Evolutionary conservation across 2,113 vertebrate genomes (phyloP).

Genomic region (Gopherus flavomarginatus): DNA sequence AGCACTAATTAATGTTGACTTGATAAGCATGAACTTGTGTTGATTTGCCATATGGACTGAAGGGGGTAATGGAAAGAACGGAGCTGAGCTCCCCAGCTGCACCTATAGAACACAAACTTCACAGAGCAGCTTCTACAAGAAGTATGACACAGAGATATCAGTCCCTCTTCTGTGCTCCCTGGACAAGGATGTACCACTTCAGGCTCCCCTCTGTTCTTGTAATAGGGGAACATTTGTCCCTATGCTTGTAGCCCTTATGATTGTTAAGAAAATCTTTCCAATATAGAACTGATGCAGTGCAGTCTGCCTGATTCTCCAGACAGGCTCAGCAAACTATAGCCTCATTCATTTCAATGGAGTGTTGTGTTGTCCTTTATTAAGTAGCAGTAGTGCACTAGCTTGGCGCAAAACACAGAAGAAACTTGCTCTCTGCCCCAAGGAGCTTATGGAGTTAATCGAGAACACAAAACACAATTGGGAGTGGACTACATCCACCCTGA

Average conservation of each 20-base stretch:
- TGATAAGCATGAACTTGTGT: not conserved
- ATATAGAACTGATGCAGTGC: fast-evolving
- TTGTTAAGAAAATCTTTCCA: not conserved
- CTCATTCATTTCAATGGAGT: not conserved
- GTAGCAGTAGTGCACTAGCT: fast-evolving
- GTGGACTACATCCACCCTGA: too few relatives aligned
- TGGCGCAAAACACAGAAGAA: fast-evolving
- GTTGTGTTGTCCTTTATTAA: not conserved
- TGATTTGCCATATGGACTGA: not conserved
- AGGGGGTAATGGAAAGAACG: not conserved
- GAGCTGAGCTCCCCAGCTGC: not conserved
- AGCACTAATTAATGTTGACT: not conserved
- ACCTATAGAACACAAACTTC: not conserved
- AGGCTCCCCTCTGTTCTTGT: not conserved
- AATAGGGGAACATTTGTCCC: not conserved
- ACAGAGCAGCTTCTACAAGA: not conserved
- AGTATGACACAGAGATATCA: not conserved
- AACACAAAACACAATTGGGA: not conserved
- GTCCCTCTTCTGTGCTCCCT: not conserved
- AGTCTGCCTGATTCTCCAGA: not conserved
- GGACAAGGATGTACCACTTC: not conserved
- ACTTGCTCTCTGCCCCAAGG: not conserved
- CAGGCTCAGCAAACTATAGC: not conserved
- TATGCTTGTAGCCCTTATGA: not conserved
- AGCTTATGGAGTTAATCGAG: not conserved